These are phyloP conservation scores for Formicarius rufipectus DNA, from an alignment of 2,113 vertebrate genomes.

Conservation along the genomic window DNA sequence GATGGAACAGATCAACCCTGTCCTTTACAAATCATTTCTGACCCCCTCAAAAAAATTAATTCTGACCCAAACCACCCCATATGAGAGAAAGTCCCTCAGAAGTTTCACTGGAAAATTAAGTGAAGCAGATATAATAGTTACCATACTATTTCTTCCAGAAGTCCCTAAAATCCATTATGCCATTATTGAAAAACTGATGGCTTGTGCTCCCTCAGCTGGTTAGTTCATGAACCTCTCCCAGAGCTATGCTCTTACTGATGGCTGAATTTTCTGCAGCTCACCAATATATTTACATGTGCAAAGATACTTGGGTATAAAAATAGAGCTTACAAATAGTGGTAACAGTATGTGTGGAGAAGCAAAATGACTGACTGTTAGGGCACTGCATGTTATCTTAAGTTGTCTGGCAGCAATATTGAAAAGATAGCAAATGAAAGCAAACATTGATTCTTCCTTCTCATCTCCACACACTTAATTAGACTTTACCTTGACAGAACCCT, in stretches of 20 bases:
- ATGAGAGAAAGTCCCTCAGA: neutral
- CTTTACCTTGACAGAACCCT: neutral
- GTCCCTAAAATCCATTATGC: neutral
- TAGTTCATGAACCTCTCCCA: neutral
- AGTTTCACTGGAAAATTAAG: neutral
- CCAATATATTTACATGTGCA: neutral
- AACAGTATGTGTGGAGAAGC: neutral
- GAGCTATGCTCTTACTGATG: neutral
- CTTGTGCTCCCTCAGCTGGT: constrained; percentile 53
- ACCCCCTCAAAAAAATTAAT: neutral
- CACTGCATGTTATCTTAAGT: neutral
- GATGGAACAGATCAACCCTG: neutral
- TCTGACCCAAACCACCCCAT: neutral
- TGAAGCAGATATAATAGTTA: neutral
- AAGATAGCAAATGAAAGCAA: neutral
- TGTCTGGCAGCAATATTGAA: neutral
- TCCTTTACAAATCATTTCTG: neutral
- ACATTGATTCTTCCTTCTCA: neutral
- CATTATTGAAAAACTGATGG: fast-evolving
- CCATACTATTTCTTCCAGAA: neutral
- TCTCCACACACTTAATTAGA: neutral
- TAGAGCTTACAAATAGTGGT: neutral
- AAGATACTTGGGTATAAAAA: neutral
- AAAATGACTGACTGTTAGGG: neutral
- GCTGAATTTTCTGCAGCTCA: neutral